phyloP scores from a whole-genome alignment of 2,888 invertebrate species.

The Erynnis tages region DNA sequence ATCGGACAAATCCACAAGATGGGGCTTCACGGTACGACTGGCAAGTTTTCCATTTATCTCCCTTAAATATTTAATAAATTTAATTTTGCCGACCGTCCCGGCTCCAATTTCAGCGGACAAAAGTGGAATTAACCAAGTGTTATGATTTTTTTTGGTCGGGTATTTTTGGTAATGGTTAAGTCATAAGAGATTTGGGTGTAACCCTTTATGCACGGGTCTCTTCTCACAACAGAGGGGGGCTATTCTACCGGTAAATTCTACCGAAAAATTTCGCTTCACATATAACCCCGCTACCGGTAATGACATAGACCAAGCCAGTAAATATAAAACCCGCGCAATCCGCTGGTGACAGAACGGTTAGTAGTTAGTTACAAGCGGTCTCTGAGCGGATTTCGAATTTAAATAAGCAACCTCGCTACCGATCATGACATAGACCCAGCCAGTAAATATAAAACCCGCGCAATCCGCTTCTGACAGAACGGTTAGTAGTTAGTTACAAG shows the following conservation, averaged over 20 bases:
- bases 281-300: neutral
- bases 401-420: too few species aligned
- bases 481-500: conserved; percentile 11
- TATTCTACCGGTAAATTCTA: too few species aligned
- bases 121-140: conserved; percentile 19
- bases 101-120: conserved; percentile 17
- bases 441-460: conserved; percentile 2
- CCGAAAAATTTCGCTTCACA: too few species aligned
- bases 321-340: conserved; percentile 13
- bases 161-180: neutral
- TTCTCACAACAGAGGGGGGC: neutral
- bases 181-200: neutral
- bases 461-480: conserved; percentile 1
- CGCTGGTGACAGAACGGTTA: neutral
- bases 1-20: conserved; percentile 1
- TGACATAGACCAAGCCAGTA: neutral
- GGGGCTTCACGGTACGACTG: conserved; percentile 3
- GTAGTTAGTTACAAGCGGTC: conserved; percentile 13
- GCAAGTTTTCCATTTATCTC: conserved; percentile 7
- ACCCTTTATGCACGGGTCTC: too few species aligned
- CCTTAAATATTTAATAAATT: conserved; percentile 17
- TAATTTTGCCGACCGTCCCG: conserved; percentile 11
- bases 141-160: conserved; percentile 13
- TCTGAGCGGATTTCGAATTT: too few species aligned
- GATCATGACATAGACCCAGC: neutral